These are phyloP conservation scores for Tipula confusa DNA, from an alignment of 2,888 invertebrate species.

Conservation along the genomic window DNA sequence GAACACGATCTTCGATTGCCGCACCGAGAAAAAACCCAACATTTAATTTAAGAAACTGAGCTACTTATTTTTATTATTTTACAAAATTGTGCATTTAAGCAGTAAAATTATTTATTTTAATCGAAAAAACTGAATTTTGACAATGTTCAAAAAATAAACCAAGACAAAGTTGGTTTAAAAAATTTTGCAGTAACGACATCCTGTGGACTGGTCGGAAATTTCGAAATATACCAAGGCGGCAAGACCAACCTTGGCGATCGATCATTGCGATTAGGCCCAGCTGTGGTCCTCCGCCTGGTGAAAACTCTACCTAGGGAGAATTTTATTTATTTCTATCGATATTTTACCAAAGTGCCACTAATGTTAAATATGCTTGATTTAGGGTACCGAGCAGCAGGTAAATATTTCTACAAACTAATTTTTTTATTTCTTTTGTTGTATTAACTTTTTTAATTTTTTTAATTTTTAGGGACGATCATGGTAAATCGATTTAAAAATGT, in stretches of 20 bases:
- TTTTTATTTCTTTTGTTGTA: too few relatives aligned
- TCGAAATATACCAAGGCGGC: constrained; percentile 40
- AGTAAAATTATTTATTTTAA: too few relatives aligned
- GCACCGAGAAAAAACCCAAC: too few relatives aligned
- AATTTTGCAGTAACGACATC: constrained; percentile 41
- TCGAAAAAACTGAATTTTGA: too few relatives aligned
- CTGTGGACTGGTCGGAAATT: constrained; percentile 40
- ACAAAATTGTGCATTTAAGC: too few relatives aligned
- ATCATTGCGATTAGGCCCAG: not conserved
- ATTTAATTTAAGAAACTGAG: too few relatives aligned
- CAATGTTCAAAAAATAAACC: constrained; percentile 40
- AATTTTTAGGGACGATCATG: too few relatives aligned
- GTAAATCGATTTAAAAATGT: too few relatives aligned
- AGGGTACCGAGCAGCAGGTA: not conserved
- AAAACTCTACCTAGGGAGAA: not conserved
- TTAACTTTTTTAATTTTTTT: too few relatives aligned
- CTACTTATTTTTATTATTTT: too few relatives aligned
- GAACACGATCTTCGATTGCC: too few relatives aligned
- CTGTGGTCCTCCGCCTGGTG: not conserved
- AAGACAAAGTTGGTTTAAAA: constrained; percentile 41
- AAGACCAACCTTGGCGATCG: constrained; percentile 34
- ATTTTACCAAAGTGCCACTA: not conserved
- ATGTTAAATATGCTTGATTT: not conserved
- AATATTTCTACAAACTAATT: too few relatives aligned
- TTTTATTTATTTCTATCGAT: not conserved